Base-by-base conservation (phyloP, 1,140 invertebrate genomes). In the Lepidurus apus region DNA sequence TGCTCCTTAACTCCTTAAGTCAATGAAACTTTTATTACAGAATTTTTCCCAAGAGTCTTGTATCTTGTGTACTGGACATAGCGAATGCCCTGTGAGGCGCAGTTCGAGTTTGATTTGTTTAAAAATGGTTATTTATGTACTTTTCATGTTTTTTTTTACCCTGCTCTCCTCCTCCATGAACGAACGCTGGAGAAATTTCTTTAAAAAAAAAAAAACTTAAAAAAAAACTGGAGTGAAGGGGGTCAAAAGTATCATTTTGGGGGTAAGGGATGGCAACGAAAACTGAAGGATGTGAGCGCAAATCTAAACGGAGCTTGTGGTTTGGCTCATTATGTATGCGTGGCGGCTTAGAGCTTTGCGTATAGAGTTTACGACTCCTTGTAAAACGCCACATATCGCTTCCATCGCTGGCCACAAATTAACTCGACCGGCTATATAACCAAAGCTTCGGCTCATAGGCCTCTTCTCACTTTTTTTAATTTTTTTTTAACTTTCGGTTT, bases 331-430 rank as follows among this genome's bases (percentile, higher is more conserved):
- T 65, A 65, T n/a, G n/a, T 4, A 65, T 65, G 53, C 53, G 13
- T n/a, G 53, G 53, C 53, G 53, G 53, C 53, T 65, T 65, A 17
- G 21, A 21, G 21, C 53, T n/a, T 13, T 21, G 21, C 21, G 21
- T 65, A 21, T 21, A 7, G 53, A 65, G 53, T 65, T 65, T 65
- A 65, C 21, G 53, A 17, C 53, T 65, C 53, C 53, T 65, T 65
- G 53, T 65, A 65, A 65, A 65, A 65, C 53, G 13, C 53, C 53
- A 65, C 13, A 65, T 65, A 65, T 65, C 53, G 53, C 53, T 65
- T 65, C 53, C 53, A 65, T 65, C 53, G 53, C 53, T 65, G 53
- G 17, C 53, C 53, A 65, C 53, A 65, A 65, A 65, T 65, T 65
- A 65, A 65, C 53, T 65, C 53, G 7, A 17, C 53, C 21, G 17